Evolutionary conservation across 2,888 invertebrate species (phyloP).

Genomic region (Phengaris alcon): DNA sequence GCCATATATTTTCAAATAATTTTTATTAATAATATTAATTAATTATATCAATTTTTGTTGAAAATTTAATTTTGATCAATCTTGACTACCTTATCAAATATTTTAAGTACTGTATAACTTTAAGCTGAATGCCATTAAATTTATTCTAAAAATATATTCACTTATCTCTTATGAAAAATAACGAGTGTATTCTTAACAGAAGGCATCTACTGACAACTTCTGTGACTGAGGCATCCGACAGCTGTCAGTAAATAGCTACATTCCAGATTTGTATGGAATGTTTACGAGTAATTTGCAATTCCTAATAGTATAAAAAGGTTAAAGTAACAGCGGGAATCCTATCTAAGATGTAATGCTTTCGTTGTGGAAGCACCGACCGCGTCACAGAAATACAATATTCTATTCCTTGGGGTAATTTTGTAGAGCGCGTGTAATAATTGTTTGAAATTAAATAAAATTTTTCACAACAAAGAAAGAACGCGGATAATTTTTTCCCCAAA

Average conservation of each 20-base stretch:
- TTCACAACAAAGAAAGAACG: constrained; percentile 72
- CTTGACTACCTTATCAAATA: too few relatives aligned
- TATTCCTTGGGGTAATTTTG: constrained; percentile 77
- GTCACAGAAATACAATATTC: constrained; percentile 56
- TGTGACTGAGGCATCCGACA: constrained; percentile 9
- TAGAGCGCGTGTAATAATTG: constrained; percentile 77
- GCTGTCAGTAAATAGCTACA: not conserved
- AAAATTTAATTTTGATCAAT: too few relatives aligned
- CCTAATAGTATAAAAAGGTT: constrained; percentile 61
- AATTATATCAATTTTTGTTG: too few relatives aligned
- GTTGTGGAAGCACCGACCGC: constrained; percentile 53
- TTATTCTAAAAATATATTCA: too few relatives aligned
- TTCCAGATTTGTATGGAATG: constrained; percentile 30
- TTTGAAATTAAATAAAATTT: constrained; percentile 75
- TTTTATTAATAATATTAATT: too few relatives aligned
- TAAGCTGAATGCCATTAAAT: too few relatives aligned
- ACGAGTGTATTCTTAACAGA: not conserved
- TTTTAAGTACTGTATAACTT: too few relatives aligned
- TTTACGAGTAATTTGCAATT: constrained; percentile 34
- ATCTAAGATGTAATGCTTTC: constrained; percentile 65
- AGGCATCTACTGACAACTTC: not conserved
- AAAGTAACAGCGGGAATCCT: constrained; percentile 63
- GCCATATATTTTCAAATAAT: too few relatives aligned
- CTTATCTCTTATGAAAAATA: not conserved
- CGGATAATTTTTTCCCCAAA: constrained; percentile 62